Base-by-base conservation (phyloP, 1,140 invertebrate species). In the Ips typographus region DNA sequence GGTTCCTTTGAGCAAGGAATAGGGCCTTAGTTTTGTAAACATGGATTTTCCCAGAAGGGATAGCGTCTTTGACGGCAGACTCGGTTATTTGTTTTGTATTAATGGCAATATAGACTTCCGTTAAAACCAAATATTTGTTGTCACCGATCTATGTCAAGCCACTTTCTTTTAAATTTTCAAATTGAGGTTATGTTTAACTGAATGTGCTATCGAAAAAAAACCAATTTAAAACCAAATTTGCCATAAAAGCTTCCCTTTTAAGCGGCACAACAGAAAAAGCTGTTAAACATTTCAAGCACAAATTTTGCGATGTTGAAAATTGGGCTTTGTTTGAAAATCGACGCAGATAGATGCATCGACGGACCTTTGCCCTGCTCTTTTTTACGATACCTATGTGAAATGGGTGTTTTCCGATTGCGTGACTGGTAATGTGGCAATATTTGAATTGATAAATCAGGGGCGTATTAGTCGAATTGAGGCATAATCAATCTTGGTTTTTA, bases 201-300 rank as follows among this genome's bases (percentile, higher is more conserved):
- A 22, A 22, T 22, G 22, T 22, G 22, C 22, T 22, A 22, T 22
- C 22, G 22, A 22, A 22, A 22, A n/a, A 47, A 47, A 47, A 4
- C n/a, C n/a, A 4, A 47, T 47, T 47, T 47, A 47, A 47, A 47
- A 47, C 44, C 44, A 47, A 47, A 47, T 47, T 47, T n/a, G 4
- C 4, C 4, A 47, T 47, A 22, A 22, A 22, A 22, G 22, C 22
- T 22, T 22, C 22, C 22, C 4, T 4, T 47, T 47, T 47, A 47
- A 47, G n/a, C 44, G 44, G n/a, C 44, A 4, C 4, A n/a, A 47
- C 44, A n/a, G 44, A 47, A 22, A 47, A 4, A 47, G 44, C 44
- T 47, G 44, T 47, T 47, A 47, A 47, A 47, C 44, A 47, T 47
- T 47, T 47, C 44, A 47, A n/a, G 44, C 44, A 47, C 44, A 47